These are phyloP conservation scores for Oryzias sinensis DNA, from an alignment of 2,797 vertebrate species.

Conservation along the genomic window DNA sequence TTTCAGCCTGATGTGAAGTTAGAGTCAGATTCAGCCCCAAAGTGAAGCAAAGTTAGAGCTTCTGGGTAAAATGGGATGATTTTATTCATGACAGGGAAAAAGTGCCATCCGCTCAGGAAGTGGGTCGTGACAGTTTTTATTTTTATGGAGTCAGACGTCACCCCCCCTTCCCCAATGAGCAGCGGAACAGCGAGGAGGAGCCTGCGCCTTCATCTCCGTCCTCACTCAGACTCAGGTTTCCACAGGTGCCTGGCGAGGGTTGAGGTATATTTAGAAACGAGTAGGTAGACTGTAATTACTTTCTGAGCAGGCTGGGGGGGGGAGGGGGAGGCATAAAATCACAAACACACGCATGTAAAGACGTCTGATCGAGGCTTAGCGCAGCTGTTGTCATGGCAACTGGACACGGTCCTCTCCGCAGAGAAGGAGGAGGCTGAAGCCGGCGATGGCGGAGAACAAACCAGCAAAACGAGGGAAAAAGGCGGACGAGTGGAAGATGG, in stretches of 20 bases:
- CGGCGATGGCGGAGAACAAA: constrained; percentile 26
- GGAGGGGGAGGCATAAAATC: constrained; percentile 28
- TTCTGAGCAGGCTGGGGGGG: constrained; percentile 26
- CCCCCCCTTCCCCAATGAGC: no score
- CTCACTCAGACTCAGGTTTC: constrained; percentile 26
- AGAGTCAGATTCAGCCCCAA: no score
- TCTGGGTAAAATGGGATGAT: no score
- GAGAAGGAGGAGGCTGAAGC: constrained; percentile 32
- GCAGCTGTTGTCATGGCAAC: constrained; percentile 60
- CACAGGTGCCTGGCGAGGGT: constrained; percentile 53
- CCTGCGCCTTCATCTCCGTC: no score
- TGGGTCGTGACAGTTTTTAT: no score
- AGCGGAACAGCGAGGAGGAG: no score
- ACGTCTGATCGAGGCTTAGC: constrained; percentile 50
- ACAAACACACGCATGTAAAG: constrained; percentile 15
- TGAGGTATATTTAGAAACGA: constrained; percentile 60
- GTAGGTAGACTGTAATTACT: constrained; percentile 68
- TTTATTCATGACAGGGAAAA: no score
- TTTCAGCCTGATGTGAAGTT: no score
- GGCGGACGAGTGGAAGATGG: constrained; percentile 33
- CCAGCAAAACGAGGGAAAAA: constrained; percentile 11
- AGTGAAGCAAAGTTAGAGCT: no score
- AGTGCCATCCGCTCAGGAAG: no score
- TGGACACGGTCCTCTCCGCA: constrained; percentile 47
- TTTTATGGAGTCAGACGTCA: no score